Base-by-base conservation (phyloP, 2,888 invertebrate species). In the Rapana venosa region DNA sequence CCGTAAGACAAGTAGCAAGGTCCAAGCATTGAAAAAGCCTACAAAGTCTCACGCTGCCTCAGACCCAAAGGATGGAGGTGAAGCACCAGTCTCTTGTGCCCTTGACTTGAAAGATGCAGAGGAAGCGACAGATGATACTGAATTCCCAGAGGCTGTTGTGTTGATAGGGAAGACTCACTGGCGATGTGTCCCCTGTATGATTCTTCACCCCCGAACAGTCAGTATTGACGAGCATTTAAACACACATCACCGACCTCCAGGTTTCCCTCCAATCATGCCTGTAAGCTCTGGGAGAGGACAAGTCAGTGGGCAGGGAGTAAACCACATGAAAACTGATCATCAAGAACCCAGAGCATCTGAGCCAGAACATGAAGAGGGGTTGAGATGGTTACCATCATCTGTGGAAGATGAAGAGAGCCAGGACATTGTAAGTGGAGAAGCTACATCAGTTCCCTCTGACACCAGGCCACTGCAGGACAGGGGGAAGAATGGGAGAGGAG, bases 81-180 rank as follows among this genome's bases (percentile, higher is more conserved):
- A 89, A 32, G 88, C 84, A 15, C 88, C 85, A 56, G 30, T 20
- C 8, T 5, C 32, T 56, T 6, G 20, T 0, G 32, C 26, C n/a
- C 47, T 20, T 56, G 26, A 66, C 74, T 17, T 20, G n/a, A 26
- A 36, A 22, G 84, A 70, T 70, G n/a, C 70, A 30, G 85, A 89
- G 22, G 89, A 89, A 56, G 85, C 89, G 30, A 36, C 22, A 30
- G 89, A 84, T 47, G 74, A 85, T 74, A 77, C 85, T 11, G 89
- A 89, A 74, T 89, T 89, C 56, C 89, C 89, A 56, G 89, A 89
- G 35, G 89, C 89, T 26, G 89, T 89, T 32, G 85, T 89, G 32
- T 56, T 89, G n/a, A 36, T 89, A 20, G 89, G 89, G 11, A 89
- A 89, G n/a, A 89, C 89, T 22, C 85, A 85, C 85, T 89, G 89